phyloP scores from a whole-genome alignment of 2,113 vertebrate genomes.

The Speoplatyrhinus poulsoni region DNA sequence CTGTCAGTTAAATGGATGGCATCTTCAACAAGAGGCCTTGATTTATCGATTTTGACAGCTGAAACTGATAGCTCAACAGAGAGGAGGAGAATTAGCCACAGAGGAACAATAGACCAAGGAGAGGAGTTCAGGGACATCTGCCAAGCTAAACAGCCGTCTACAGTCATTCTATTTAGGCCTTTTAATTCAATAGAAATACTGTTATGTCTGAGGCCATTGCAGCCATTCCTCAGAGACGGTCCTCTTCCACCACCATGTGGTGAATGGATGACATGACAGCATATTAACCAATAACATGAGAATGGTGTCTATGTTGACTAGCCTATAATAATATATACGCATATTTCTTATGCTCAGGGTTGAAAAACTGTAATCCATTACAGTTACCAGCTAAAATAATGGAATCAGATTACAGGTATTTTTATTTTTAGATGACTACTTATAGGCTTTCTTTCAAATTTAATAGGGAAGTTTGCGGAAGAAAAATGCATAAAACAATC shows the following conservation, averaged over 20 bases:
- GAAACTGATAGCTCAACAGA: slow-evolving; percentile 44
- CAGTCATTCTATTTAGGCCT: neutral
- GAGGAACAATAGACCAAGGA: slow-evolving; percentile 38
- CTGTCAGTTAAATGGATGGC: slow-evolving; percentile 30
- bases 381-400: too few species aligned
- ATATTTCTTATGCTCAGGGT: neutral
- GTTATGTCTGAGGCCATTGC: neutral
- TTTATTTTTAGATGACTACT: too few species aligned
- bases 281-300: neutral
- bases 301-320: neutral
- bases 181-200: neutral
- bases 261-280: slow-evolving; percentile 15
- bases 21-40: slow-evolving; percentile 22
- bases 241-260: slow-evolving; percentile 62
- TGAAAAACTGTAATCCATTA: too few species aligned
- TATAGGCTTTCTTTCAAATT: too few species aligned
- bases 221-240: slow-evolving; percentile 15
- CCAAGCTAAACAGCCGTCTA: neutral
- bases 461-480: too few species aligned
- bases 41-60: slow-evolving; percentile 33
- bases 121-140: slow-evolving; percentile 8
- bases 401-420: too few species aligned
- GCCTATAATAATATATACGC: neutral
- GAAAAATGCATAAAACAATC: too few species aligned
- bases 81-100: slow-evolving; percentile 46